Evolutionary conservation across 2,888 invertebrate species (phyloP).

Genomic region (Lepas anatifera): DNA sequence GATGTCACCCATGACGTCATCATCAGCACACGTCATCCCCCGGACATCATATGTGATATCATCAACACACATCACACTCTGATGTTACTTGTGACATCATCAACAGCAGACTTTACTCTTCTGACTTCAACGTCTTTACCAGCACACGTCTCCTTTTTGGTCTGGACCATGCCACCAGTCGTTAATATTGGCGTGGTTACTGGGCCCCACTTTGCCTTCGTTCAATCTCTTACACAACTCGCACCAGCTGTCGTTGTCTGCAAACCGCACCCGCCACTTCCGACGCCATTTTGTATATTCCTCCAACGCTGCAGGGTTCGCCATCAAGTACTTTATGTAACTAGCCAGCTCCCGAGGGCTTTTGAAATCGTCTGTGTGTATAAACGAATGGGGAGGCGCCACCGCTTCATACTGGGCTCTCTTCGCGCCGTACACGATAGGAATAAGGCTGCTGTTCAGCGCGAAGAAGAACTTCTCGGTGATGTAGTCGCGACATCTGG

Average conservation of each 20-base stretch:
- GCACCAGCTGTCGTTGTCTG: neutral
- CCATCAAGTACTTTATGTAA: conserved; percentile 2
- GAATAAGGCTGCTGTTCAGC: conserved; percentile 7
- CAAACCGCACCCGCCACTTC: neutral
- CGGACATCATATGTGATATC: too few relatives aligned
- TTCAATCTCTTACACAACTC: neutral
- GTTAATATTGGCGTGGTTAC: neutral
- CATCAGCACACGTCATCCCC: too few relatives aligned
- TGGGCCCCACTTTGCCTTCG: neutral
- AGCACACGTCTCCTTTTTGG: neutral
- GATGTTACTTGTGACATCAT: too few relatives aligned
- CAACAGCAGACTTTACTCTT: too few relatives aligned
- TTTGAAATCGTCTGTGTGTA: conserved; percentile 15
- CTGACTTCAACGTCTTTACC: too few relatives aligned
- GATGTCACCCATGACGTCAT: too few relatives aligned
- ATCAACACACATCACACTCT: too few relatives aligned
- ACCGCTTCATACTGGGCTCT: conserved; percentile 3
- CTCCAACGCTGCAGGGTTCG: neutral
- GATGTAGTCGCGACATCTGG: conserved; percentile 2
- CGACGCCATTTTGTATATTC: neutral
- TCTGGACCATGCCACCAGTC: neutral
- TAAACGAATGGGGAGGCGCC: conserved; percentile 15
- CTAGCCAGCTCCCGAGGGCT: conserved; percentile 10
- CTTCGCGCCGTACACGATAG: conserved; percentile 15
- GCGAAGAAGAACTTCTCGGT: conserved; percentile 9